Conservation (phyloP, 2,888 invertebrate genomes). For the Caenorhabditis afra region DNA sequence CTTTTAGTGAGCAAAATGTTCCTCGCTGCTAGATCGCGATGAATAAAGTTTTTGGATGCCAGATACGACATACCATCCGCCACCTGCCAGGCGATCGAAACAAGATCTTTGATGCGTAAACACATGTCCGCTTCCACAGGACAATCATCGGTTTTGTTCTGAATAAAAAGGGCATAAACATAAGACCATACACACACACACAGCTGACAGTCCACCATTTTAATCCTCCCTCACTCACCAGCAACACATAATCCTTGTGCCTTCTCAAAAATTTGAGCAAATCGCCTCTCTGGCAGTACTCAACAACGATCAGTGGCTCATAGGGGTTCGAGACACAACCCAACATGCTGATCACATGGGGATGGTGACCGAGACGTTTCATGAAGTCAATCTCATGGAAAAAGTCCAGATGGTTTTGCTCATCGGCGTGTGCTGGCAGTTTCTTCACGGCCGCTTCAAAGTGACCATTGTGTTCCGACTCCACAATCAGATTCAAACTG, state of each 20-base stretch:
- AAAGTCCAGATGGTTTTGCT: constrained; percentile 70
- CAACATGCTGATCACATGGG: constrained; percentile 72
- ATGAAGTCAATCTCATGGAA: constrained; percentile 76
- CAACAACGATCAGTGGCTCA: constrained; percentile 73
- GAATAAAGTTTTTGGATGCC: constrained; percentile 70
- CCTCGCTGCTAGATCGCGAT: constrained; percentile 72
- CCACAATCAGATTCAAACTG: constrained; percentile 52
- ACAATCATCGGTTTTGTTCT: constrained; percentile 65
- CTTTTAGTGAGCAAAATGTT: constrained; percentile 71
- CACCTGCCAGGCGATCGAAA: constrained; percentile 74
- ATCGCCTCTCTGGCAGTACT: constrained; percentile 73
- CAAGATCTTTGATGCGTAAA: constrained; percentile 70
- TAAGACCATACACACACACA: too few species aligned
- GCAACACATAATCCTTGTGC: constrained; percentile 61
- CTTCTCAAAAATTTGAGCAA: constrained; percentile 67
- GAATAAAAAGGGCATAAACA: too few species aligned
- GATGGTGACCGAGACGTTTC: constrained; percentile 73
- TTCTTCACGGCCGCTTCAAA: constrained; percentile 73
- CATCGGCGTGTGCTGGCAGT: constrained; percentile 72
- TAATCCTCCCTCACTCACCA: constrained; percentile 38
- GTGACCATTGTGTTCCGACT: constrained; percentile 59
- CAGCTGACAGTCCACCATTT: too few species aligned
- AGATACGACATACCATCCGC: constrained; percentile 74
- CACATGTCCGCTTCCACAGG: constrained; percentile 69
- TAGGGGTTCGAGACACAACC: constrained; percentile 70